A percentile compares a stretch with the other conserved stretches of the same genome.
These are phyloP conservation scores for Syrrhaptes paradoxus DNA, from an alignment of 2,113 vertebrate species.

Conservation along the genomic window DNA sequence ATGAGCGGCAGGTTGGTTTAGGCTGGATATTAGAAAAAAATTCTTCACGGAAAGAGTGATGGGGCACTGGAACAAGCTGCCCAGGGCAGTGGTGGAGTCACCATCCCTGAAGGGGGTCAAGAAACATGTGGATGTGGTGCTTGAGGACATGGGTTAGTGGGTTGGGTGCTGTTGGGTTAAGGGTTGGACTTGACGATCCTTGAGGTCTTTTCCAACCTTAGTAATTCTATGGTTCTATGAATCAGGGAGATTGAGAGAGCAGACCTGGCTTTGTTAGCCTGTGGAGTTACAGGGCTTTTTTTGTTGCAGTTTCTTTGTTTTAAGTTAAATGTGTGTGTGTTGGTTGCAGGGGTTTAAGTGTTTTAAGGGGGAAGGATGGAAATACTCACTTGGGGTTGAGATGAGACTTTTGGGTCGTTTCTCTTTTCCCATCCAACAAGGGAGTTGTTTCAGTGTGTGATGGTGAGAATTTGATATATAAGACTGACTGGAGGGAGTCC, in stretches of 20 bases:
- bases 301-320: background rate
- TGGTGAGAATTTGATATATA: background rate
- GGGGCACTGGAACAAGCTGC: too few species aligned
- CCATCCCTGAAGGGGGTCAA: too few species aligned
- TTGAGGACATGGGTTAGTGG: too few species aligned
- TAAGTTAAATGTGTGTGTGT: background rate
- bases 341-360: background rate
- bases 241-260: background rate
- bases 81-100: too few species aligned
- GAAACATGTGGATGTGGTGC: too few species aligned
- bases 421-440: background rate
- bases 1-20: background rate
- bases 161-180: too few species aligned
- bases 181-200: too few species aligned
- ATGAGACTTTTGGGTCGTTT: background rate
- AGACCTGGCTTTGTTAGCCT: background rate
- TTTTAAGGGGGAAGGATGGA: background rate
- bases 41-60: too few species aligned
- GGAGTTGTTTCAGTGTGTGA: background rate
- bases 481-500: background rate
- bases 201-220: too few species aligned
- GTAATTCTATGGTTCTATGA: too few species aligned
- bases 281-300: background rate
- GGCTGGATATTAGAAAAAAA: too few species aligned
- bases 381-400: background rate